Evolutionary conservation across 2,888 invertebrate species (phyloP), one percentile per base, ranked within the genome.

Genomic region (Peribatodes rhomboidaria): DNA sequence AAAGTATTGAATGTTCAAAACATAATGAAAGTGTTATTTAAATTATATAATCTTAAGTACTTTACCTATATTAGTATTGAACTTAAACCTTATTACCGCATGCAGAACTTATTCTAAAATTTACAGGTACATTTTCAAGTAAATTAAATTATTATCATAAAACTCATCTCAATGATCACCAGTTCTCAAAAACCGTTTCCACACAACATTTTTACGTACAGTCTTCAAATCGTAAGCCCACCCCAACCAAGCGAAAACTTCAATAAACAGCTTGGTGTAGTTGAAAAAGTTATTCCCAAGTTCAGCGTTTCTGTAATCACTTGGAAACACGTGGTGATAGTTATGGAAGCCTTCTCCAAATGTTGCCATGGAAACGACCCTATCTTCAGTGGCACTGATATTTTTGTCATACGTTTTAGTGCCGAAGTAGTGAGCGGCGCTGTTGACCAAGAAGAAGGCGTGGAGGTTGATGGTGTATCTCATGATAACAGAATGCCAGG

Each of bases 401-500:
- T 61, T 70, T 67, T 78, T 82, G 56, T 95, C 90, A 65, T 93
- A 93, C 6, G 93, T 91, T 50, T 84, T 88, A 61, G 81, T 82
- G 0, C 93, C 93, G 81, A 86, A 89, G 20, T 87, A 74, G 78
- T 96, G 96, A 8, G 95, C 95, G 10, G 94, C 94, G 72, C 95
- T 95, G 86, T 96, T 96, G n/a, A 96, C 95, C 16, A 94, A 83
- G 94, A 95, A 96, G 11, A 79, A 77, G 1, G 90, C 87, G 81
- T 95, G 94, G 39, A 95, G 88, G 3, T 90, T 90, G 59, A 92
- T 79, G 22, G 90, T 86, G 79, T 95, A 95, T 27, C 95, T 89
- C 53, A 95, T 77, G 47, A 93, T 87, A n/a, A 76, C 79, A 0
- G 89, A 76, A 62, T 87, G 81, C 85, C 87, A 89, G 0, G 89